These are phyloP conservation scores for Hymenopus coronatus DNA, from an alignment of 2,888 invertebrate genomes.

Conservation along the genomic window DNA sequence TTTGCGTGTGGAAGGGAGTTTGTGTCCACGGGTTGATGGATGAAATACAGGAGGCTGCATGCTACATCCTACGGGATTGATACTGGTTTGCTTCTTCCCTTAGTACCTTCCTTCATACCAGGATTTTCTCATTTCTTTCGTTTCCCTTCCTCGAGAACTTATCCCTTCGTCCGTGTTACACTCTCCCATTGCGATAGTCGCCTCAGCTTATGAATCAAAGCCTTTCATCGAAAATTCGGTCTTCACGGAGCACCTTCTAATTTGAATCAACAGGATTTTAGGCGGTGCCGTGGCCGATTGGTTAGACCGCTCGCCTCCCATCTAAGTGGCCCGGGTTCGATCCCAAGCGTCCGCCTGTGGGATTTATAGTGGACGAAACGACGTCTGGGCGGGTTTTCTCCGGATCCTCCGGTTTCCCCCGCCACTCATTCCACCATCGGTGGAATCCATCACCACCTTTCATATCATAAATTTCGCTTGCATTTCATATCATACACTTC, in stretches of 20 bases:
- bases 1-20: neutral
- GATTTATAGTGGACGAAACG: no score
- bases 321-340: no score
- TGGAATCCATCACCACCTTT: no score
- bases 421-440: no score
- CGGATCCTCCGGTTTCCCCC: no score
- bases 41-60: neutral
- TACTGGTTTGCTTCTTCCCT: neutral
- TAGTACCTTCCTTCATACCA: neutral
- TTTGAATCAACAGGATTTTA: no score
- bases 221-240: neutral
- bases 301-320: no score
- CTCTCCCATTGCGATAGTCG: neutral
- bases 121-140: neutral
- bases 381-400: no score
- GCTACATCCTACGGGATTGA: neutral
- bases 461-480: no score
- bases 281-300: no score
- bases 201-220: neutral
- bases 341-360: no score
- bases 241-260: neutral
- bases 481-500: no score
- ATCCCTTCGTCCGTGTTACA: neutral
- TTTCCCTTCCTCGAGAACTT: neutral
- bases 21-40: neutral